These are phyloP conservation scores for Mugil cephalus DNA, from an alignment of 2,113 vertebrate species.

Conservation along the genomic window DNA sequence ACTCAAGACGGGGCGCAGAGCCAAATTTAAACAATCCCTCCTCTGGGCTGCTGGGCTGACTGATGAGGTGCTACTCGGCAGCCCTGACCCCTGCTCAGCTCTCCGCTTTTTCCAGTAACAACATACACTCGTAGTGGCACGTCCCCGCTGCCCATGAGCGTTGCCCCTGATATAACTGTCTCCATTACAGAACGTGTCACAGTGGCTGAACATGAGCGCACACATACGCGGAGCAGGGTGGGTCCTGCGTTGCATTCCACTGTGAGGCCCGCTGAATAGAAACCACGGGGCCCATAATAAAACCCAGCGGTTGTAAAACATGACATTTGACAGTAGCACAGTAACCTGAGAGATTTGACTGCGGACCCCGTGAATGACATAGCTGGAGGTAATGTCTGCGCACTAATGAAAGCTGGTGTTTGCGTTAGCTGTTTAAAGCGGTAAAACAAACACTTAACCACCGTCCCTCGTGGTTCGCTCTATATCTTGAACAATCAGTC, in stretches of 20 bases:
- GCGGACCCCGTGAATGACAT: constrained; percentile 46
- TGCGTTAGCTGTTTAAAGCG: constrained; percentile 54
- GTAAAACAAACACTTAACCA: constrained; percentile 47
- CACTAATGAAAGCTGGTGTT: constrained; percentile 66
- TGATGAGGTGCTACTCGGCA: constrained; percentile 79
- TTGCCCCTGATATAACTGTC: constrained; percentile 65
- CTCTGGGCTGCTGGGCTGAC: constrained; percentile 72
- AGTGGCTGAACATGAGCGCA: constrained; percentile 15
- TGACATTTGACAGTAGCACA: constrained; percentile 67
- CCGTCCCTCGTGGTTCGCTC: constrained; percentile 50
- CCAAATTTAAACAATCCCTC: constrained; percentile 76
- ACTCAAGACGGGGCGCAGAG: constrained; percentile 64
- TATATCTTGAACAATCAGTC: constrained; percentile 36
- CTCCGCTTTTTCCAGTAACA: constrained; percentile 73
- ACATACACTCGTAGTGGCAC: constrained; percentile 61
- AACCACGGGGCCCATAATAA: constrained; percentile 62
- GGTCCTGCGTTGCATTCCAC: constrained; percentile 58
- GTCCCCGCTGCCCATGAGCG: constrained; percentile 59
- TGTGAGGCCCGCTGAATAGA: constrained; percentile 63
- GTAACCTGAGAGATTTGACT: constrained; percentile 74
- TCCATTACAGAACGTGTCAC: constrained; percentile 71
- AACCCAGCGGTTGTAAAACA: constrained; percentile 69
- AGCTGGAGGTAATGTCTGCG: constrained; percentile 58
- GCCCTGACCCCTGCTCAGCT: constrained; percentile 71
- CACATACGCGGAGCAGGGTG: constrained; percentile 3